Evolutionary conservation across 2,888 invertebrate species (phyloP).

Genomic region (Drosophila sordidapex): DNA sequence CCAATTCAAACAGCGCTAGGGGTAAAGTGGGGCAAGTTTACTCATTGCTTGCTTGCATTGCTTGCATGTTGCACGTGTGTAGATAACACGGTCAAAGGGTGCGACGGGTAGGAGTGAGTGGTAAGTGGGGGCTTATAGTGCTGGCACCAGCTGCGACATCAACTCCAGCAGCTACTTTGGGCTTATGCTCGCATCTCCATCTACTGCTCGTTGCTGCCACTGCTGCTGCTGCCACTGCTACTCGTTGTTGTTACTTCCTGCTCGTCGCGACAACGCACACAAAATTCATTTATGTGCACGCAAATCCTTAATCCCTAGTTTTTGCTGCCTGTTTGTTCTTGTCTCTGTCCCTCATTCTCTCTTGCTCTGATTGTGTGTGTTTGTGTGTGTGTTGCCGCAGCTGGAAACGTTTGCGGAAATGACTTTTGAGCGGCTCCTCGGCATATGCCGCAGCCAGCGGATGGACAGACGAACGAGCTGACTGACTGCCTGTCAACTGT

Average conservation of each 20-base stretch:
- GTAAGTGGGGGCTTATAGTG: background rate
- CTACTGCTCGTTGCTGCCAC: background rate
- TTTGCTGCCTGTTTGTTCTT: conserved; percentile 73
- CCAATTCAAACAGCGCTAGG: conserved; percentile 66
- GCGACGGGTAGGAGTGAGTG: background rate
- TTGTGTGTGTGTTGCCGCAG: conserved; percentile 39
- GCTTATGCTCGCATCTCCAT: conserved; percentile 20
- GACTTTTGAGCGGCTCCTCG: conserved; percentile 78
- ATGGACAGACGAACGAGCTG: conserved; percentile 11
- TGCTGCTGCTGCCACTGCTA: background rate
- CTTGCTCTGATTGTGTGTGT: background rate
- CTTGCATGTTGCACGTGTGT: conserved; percentile 77
- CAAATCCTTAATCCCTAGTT: conserved; percentile 80
- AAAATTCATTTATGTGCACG: conserved; percentile 80
- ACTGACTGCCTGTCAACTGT: conserved; percentile 47
- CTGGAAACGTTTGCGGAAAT: conserved; percentile 79
- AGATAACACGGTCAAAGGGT: conserved; percentile 61
- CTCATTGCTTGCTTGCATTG: conserved; percentile 64
- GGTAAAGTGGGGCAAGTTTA: conserved; percentile 25
- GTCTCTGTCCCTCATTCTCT: conserved; percentile 3
- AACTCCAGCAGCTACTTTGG: conserved; percentile 26
- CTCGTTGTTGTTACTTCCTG: conserved; percentile 7
- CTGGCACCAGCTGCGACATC: conserved; percentile 3
- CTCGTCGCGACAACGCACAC: conserved; percentile 66
- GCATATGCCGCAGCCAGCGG: conserved; percentile 56